Evolutionary conservation across 2,113 vertebrate genomes (phyloP).

Genomic region (Capreolus pygargus): DNA sequence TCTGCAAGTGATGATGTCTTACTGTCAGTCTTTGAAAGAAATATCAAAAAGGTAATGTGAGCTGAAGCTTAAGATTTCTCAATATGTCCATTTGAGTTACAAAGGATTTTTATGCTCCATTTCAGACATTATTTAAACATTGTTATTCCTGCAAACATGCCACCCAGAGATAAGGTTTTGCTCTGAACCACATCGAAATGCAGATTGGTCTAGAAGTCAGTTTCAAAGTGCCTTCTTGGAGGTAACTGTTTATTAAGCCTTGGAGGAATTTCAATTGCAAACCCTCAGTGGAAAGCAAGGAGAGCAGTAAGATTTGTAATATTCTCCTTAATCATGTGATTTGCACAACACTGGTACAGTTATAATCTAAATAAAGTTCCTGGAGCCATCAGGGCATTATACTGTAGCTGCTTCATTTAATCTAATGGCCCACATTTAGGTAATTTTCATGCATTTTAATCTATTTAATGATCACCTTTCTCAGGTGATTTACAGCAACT

Average conservation of each 20-base stretch:
- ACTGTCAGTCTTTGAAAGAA: conserved; percentile 74
- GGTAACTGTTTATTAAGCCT: conserved; percentile 81
- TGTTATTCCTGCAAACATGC: conserved; percentile 86
- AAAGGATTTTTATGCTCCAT: conserved; percentile 81
- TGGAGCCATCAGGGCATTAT: conserved; percentile 75
- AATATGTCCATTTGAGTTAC: conserved; percentile 77
- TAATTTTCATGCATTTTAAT: conserved; percentile 85
- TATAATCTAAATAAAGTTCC: conserved; percentile 81
- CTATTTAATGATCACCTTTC: conserved; percentile 84
- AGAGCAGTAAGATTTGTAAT: conserved; percentile 58
- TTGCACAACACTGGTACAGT: conserved; percentile 77
- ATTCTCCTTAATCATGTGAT: conserved; percentile 79
- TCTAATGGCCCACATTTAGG: conserved; percentile 82
- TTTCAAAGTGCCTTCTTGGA: conserved; percentile 74
- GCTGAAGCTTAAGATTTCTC: conserved; percentile 76
- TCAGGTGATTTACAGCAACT: conserved; percentile 76
- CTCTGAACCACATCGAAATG: conserved; percentile 80
- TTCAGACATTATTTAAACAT: conserved; percentile 84
- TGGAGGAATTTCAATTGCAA: conserved; percentile 77
- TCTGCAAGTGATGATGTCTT: conserved; percentile 37
- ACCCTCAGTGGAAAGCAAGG: conserved; percentile 38
- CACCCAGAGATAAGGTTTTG: conserved; percentile 84
- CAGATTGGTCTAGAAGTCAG: conserved; percentile 71
- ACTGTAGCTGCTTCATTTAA: conserved; percentile 82
- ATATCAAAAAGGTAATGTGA: conserved; percentile 68